phyloP scores from a whole-genome alignment of 2,888 invertebrate species.

The Sclerodermus sp. region DNA sequence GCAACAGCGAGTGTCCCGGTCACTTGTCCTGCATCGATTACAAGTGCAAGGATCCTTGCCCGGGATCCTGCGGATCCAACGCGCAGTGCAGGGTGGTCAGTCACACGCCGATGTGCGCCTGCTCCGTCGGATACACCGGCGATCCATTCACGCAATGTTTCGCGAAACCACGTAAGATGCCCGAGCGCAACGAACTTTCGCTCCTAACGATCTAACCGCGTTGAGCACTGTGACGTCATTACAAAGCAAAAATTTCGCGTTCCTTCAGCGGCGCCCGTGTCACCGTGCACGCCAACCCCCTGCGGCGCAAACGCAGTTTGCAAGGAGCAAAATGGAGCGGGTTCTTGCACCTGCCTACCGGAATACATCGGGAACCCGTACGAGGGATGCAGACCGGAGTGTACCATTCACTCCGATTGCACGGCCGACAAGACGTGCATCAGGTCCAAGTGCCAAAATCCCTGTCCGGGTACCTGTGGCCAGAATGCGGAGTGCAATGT shows the following conservation, averaged over 20 bases:
- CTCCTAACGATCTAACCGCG: no score
- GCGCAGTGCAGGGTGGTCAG: conserved; percentile 75
- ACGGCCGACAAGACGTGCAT: conserved; percentile 73
- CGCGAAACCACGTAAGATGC: conserved; percentile 53
- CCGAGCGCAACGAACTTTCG: no score
- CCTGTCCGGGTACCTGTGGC: conserved; percentile 79
- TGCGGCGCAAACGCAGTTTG: conserved; percentile 79
- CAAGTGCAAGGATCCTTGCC: conserved; percentile 73
- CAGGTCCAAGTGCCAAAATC: conserved; percentile 77
- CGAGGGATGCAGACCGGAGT: conserved; percentile 76
- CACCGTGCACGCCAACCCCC: conserved; percentile 70
- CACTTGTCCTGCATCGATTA: conserved; percentile 68
- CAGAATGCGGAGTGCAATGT: conserved; percentile 74
- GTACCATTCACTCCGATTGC: conserved; percentile 77
- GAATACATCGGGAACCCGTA: conserved; percentile 78
- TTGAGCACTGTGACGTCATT: not conserved
- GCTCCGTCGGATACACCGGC: conserved; percentile 67
- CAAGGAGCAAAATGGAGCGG: conserved; percentile 69
- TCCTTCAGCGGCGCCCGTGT: not conserved
- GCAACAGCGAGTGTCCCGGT: conserved; percentile 68
- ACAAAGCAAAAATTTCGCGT: no score
- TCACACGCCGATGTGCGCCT: conserved; percentile 70
- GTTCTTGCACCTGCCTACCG: conserved; percentile 74
- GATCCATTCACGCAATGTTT: conserved; percentile 66
- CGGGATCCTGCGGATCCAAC: conserved; percentile 69